phyloP scores from a whole-genome alignment of 2,797 vertebrate genomes.

The Podarcis siculus region DNA sequence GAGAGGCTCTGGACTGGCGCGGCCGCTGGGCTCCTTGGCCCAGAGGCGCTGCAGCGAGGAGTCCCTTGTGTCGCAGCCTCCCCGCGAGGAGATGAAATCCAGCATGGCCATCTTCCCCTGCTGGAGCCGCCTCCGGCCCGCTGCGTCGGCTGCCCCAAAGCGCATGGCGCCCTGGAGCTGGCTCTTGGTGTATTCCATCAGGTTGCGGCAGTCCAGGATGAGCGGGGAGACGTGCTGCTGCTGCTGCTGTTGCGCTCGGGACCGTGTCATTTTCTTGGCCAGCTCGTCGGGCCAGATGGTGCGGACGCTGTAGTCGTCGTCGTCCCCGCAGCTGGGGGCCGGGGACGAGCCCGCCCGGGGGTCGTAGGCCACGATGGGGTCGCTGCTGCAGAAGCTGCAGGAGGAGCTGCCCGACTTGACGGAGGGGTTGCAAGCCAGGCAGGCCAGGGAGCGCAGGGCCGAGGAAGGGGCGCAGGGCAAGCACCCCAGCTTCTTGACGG shows the following conservation, averaged over 20 bases:
- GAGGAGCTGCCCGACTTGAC: conserved; percentile 85
- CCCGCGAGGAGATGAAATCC: conserved; percentile 78
- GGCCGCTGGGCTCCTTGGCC: conserved; percentile 62
- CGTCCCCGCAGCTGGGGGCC: conserved; percentile 68
- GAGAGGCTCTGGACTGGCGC: conserved; percentile 60
- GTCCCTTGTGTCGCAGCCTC: conserved; percentile 58
- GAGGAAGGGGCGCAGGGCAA: conserved; percentile 75
- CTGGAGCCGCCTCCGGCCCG: conserved; percentile 80
- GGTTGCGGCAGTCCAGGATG: conserved; percentile 70
- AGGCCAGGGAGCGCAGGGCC: conserved; percentile 82
- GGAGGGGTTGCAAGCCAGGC: conserved; percentile 82
- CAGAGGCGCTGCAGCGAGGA: conserved; percentile 81
- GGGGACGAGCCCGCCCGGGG: conserved; percentile 78
- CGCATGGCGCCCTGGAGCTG: conserved; percentile 63
- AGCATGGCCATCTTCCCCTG: conserved; percentile 85
- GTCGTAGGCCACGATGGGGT: conserved; percentile 88
- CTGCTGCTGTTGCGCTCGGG: conserved; percentile 76
- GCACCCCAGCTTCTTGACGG: conserved; percentile 80
- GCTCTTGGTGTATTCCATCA: conserved; percentile 73
- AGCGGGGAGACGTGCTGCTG: conserved; percentile 74
- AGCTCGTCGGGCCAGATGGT: conserved; percentile 89
- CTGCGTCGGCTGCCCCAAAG: conserved; percentile 69
- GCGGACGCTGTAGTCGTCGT: conserved; percentile 86
- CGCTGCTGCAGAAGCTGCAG: conserved; percentile 90
- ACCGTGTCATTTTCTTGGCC: conserved; percentile 84